Evolutionary conservation across 30 jellyfish, hydroid and myxozoan species (phyloP), one percentile per base, ranked within the genome.

Genomic region (Hydractinia echinata): DNA sequence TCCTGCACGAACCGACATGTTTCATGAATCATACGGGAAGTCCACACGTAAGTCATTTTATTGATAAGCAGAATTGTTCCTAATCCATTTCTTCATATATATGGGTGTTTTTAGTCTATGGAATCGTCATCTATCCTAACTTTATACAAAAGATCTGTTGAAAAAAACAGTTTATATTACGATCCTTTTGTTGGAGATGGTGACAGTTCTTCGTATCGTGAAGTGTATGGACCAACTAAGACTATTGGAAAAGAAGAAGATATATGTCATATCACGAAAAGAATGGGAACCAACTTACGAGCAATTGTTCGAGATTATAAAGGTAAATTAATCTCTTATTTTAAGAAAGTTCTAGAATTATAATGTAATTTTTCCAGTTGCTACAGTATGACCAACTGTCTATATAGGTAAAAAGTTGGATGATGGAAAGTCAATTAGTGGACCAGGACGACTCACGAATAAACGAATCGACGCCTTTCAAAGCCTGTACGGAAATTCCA

Each of bases 181-280:
- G 56, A 51, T 60, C 85, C 85, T 10, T 77, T 77, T 16, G 83
- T 77, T 61, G 83, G 85, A 7, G 85, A 77, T 61, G 85, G 85
- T 5, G 55, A 77, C 54, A 77, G 85, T 16, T 51, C 76, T 4
- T 50, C 85, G 5, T 77, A 54, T 48, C 18, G 85, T 51, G 81
- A 56, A 60, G 10, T 44, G 5, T 77, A 54, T 51, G 83, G 81
- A 6, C 49, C 74, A 10, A 54, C 80, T 4, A 70, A 16, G 67
- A 6, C 51, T 5, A 21, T 70, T 5, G 5, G 5, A 8, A 70
- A 70, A 49, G 67, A 70, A 49, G 80, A 70, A 14, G 80, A 70
- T 70, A 70, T 49, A 49, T 5, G 80, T 7, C 80, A 70, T 49
- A 51, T 70, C 4, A 70, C 6, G 6, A 7, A 70, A 70, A 7